Conservation (phyloP, 2,113 vertebrate species). For the Piprites chloris region DNA sequence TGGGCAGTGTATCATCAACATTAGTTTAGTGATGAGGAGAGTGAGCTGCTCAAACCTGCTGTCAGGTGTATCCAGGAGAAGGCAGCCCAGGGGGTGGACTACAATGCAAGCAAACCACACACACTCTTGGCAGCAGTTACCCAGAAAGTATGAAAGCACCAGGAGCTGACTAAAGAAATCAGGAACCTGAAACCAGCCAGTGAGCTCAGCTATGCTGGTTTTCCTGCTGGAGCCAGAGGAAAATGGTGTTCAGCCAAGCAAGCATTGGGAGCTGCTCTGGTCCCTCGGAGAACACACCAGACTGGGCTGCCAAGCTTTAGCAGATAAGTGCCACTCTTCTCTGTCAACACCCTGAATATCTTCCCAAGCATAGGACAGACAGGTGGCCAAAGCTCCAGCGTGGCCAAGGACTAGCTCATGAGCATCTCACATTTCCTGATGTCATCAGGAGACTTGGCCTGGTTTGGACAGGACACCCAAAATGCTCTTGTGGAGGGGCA, state of each 20-base stretch:
- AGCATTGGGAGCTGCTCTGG: neutral
- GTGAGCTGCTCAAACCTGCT: neutral
- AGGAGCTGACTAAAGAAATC: slow-evolving; percentile 4
- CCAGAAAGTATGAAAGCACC: neutral
- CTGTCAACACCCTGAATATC: neutral
- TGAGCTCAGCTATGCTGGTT: neutral
- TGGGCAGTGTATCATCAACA: neutral
- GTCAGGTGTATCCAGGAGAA: neutral
- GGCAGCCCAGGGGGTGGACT: neutral
- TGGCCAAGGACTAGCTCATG: neutral
- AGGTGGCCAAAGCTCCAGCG: neutral
- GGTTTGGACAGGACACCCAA: neutral
- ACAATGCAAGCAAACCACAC: neutral
- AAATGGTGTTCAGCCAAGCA: neutral
- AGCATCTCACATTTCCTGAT: neutral
- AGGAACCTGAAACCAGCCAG: neutral
- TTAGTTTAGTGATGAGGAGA: neutral
- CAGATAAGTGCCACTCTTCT: neutral
- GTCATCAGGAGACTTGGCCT: neutral
- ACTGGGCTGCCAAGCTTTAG: neutral
- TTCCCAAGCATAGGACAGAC: neutral
- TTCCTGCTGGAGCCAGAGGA: neutral
- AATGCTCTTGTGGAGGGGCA: neutral
- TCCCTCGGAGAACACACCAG: neutral
- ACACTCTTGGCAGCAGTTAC: neutral